Percentiles rank a stretch among this genome's conserved stretches.
Evolutionary conservation across 2,888 invertebrate genomes (phyloP).

Genomic region (Cataglyphis rosenhaueri): DNA sequence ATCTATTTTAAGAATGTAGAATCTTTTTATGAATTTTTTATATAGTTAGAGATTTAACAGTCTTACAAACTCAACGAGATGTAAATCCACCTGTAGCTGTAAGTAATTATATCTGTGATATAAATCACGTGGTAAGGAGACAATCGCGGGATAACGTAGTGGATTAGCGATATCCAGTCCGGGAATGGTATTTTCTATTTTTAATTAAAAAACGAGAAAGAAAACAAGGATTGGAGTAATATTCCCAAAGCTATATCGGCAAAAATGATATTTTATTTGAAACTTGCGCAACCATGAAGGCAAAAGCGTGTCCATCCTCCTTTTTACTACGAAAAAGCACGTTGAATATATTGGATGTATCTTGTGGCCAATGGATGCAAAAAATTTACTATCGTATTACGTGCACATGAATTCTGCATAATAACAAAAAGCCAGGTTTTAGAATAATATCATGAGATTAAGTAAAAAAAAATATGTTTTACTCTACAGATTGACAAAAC

Average conservation of each 20-base stretch:
- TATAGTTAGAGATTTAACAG: constrained; percentile 21
- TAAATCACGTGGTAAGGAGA: constrained; percentile 76
- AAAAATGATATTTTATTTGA: neutral
- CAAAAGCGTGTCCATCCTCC: constrained; percentile 34
- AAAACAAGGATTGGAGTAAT: constrained; percentile 34
- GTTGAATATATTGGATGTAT: constrained; percentile 35
- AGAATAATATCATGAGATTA: neutral
- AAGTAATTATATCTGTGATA: constrained; percentile 60
- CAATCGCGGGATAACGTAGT: constrained; percentile 75
- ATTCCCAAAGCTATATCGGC: constrained; percentile 18
- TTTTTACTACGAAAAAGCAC: constrained; percentile 34
- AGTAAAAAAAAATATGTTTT: neutral
- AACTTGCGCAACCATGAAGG: constrained; percentile 21
- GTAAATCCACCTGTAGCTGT: constrained; percentile 73
- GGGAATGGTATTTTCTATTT: constrained; percentile 45
- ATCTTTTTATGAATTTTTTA: constrained; percentile 10
- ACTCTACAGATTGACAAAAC: neutral
- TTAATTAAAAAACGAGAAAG: constrained; percentile 43
- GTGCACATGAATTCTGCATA: constrained; percentile 5
- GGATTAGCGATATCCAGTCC: constrained; percentile 76
- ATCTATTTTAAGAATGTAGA: neutral
- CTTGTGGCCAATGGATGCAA: constrained; percentile 19
- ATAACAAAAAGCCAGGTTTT: constrained; percentile 29
- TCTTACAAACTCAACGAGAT: constrained; percentile 70
- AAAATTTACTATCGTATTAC: constrained; percentile 24